Conservation (phyloP, 2,797 vertebrate species). For the Myoxocephalus aenaeus region DNA sequence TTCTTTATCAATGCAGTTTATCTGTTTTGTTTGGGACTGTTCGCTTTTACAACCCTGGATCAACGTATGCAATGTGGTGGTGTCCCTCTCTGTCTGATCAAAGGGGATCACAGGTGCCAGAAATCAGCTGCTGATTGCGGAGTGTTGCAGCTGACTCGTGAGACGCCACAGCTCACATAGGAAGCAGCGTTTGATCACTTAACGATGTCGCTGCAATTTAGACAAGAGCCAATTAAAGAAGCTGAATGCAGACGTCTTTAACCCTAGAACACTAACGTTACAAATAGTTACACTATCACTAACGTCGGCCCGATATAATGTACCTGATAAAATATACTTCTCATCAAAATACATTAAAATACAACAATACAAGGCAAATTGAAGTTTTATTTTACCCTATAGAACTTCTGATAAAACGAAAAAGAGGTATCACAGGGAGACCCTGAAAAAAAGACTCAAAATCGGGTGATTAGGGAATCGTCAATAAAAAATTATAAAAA, state of each 20-base stretch:
- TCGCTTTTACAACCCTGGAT: neutral
- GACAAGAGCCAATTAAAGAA: neutral
- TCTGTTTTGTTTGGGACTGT: neutral
- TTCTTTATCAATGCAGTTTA: neutral
- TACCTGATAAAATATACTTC: too few relatives aligned
- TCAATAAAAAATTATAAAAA: too few relatives aligned
- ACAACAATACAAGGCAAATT: too few relatives aligned
- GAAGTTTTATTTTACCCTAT: too few relatives aligned
- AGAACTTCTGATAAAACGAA: too few relatives aligned
- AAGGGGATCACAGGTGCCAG: neutral
- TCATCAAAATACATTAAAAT: too few relatives aligned
- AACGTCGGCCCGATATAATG: too few relatives aligned
- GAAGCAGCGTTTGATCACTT: neutral
- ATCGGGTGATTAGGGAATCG: too few relatives aligned
- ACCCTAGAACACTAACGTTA: too few relatives aligned
- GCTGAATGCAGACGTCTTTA: neutral
- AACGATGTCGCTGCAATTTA: neutral
- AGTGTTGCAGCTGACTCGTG: constrained; percentile 16
- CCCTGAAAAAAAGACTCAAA: too few relatives aligned
- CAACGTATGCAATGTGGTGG: neutral
- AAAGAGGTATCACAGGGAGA: too few relatives aligned
- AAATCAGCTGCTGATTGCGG: constrained; percentile 44
- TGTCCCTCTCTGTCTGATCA: neutral
- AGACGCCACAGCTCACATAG: neutral
- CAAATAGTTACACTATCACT: too few relatives aligned